Base-by-base conservation (phyloP, 1,140 invertebrate genomes). In the Macrostomum lignano region DNA sequence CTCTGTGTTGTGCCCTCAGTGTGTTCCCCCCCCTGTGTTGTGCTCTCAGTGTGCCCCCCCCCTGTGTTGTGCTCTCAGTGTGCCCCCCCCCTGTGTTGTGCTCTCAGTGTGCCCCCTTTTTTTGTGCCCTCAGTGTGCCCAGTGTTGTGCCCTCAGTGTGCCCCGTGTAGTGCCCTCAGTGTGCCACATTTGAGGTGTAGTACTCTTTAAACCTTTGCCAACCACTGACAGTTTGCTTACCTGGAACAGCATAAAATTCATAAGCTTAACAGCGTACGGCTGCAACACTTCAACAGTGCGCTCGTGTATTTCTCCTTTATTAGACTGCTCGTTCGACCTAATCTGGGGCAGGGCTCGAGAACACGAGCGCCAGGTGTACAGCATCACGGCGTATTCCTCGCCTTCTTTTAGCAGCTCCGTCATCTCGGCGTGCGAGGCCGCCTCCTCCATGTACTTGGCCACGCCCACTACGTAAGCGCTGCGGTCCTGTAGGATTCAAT, bases 351-450 rank as follows among this genome's bases (percentile, higher is more conserved):
- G 86, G 7, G 88, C 84, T 36, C 88, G 64, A 0, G 82, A 93
- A 54, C 86, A 96, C 59, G 88, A 96, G 42, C 88, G 63, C 88
- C 88, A 98, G 1, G 88, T 96, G 51, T 96, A 98, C 17, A 98
- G 58, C 77, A 91, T 94, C 2, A 88, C 79, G 0, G 86, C 84
- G 68, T 94, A 84, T 40, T 79, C 73, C 40, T 88, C 70, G 3
- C 86, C 88, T 65, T 96, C 79, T 48, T 88, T 79, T n/a, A 96
- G 61, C 31, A 96, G 60, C 46, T 88, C 74, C 61, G 94, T 94
- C 67, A 98, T 63, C 60, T 82, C 81, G 14, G 84, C 81, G 62
- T 98, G 88, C 21, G 91, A 78, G 1, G 84, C 94, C 0, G 91
- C 91, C 59, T 98, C 88, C 58, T 98, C 88, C 38, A 91, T 94